Base-by-base conservation (phyloP, 2,113 vertebrate species). In the Sylvilagus bachmani region DNA sequence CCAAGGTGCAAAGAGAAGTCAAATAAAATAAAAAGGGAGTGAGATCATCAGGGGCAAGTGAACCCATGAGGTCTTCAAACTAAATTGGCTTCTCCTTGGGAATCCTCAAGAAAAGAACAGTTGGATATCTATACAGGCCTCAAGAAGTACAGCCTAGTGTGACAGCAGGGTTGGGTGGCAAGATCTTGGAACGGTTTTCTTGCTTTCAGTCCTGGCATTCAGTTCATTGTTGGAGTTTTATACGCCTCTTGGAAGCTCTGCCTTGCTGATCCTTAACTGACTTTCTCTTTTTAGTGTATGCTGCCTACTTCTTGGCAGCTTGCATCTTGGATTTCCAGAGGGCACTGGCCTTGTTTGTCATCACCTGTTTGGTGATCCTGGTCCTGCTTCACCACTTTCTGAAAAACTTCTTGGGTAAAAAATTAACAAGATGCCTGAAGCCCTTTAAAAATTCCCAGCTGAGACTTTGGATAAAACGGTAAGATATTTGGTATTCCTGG, bases 281-380 rank as follows among this genome's bases (percentile, higher is more conserved):
- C 64, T 17, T 80, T 86, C 95, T 97, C 89, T 90, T 44, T 99
- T 73, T 67, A 97, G 99, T 98, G 17, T 99, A 99, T 94, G 85
- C 99, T 90, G 99, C 98, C 22, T 99, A 99, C 97, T 99, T 99
- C 92, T 98, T 99, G 79, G 97, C 97, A 11, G 99, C 99, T 67
- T 99, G 99, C 95, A 98, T 98, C 38, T 91, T 99, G 97, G 92
- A 99, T 97, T 99, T 99, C 96, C 97, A 99, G 75, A 98, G 99
- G 93, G 99, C 99, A 11, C 95, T 98, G 27, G 99, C 99, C 78
- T 98, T 99, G 94, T 98, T 99, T 0, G 89, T 99, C 92, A 98
- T 99, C 0, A 99, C 99, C 24, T 97, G 98, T 78, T 80, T 99
- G 95, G 98, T 96, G 14, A 73, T 98, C 81, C 96, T 98, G 78